Percentiles rank a stretch among this genome's conserved stretches.
Evolutionary conservation across 1,140 invertebrate genomes (phyloP).

Genomic region (Zeugodacus cucurbitae): DNA sequence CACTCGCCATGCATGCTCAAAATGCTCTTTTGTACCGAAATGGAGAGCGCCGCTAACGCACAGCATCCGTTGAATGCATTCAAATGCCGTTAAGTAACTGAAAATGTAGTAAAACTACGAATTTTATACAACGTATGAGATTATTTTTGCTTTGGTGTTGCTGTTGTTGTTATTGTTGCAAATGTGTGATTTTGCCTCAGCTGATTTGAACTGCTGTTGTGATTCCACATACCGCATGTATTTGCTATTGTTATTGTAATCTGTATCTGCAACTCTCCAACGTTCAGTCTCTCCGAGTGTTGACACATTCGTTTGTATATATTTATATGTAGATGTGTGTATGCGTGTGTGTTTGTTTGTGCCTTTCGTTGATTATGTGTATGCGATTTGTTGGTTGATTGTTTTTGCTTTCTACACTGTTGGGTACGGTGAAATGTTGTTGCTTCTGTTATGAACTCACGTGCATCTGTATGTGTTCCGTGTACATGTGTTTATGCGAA

Average conservation of each 20-base stretch:
- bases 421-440: conserved; percentile 21
- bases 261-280: conserved; percentile 49
- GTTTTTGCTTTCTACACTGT: conserved; percentile 33
- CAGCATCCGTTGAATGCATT: conserved; percentile 39
- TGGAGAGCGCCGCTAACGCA: not conserved
- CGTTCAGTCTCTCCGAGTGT: not conserved
- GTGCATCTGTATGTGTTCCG: not conserved
- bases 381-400: conserved; percentile 45
- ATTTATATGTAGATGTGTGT: not conserved
- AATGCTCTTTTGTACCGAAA: not conserved
- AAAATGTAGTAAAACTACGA: conserved; percentile 37
- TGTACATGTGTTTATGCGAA: conserved; percentile 46
- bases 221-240: not conserved
- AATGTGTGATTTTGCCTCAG: not conserved
- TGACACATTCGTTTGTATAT: not conserved
- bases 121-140: not conserved
- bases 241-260: conserved; percentile 41
- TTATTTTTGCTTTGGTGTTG: not conserved
- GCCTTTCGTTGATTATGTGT: conserved; percentile 45
- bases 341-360: not conserved
- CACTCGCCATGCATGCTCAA: not conserved
- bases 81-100: conserved; percentile 30
- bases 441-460: not conserved
- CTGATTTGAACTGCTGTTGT: not conserved
- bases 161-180: not conserved